Conservation (phyloP, 35 echinoderm and acorn worm species). For the Heliocidaris tuberculata region DNA sequence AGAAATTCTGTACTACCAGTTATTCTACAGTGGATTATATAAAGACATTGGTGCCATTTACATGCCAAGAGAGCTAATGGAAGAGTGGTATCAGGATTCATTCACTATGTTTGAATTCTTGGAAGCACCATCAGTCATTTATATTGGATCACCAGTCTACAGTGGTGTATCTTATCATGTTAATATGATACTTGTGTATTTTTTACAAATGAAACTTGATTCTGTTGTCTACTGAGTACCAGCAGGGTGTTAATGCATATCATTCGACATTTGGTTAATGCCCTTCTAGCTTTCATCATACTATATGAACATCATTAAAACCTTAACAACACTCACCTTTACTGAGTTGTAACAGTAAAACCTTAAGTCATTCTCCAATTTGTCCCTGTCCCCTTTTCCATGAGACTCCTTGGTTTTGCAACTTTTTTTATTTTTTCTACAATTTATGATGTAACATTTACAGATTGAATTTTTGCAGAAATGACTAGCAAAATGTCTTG, state of each 20-base stretch:
- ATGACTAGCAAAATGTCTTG: neutral
- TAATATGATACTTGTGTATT: neutral
- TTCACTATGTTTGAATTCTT: neutral
- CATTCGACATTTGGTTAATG: neutral
- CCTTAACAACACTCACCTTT: neutral
- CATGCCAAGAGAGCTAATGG: neutral
- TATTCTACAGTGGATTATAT: neutral
- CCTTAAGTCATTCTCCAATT: neutral
- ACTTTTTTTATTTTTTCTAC: neutral
- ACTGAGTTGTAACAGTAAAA: neutral
- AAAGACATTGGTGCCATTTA: neutral
- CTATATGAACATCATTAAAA: neutral
- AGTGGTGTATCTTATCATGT: neutral
- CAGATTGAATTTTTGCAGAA: constrained; percentile 15
- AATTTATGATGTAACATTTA: neutral
- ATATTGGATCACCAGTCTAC: neutral
- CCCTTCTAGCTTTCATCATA: neutral
- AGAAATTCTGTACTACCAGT: neutral
- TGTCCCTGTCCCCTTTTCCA: neutral
- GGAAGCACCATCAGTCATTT: neutral
- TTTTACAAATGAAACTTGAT: neutral
- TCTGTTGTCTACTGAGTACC: neutral
- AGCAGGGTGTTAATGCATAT: neutral
- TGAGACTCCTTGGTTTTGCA: neutral
- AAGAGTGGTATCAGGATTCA: neutral